Evolutionary conservation across 2,113 vertebrate genomes (phyloP).

Genomic region (Phyllostomus hastatus): DNA sequence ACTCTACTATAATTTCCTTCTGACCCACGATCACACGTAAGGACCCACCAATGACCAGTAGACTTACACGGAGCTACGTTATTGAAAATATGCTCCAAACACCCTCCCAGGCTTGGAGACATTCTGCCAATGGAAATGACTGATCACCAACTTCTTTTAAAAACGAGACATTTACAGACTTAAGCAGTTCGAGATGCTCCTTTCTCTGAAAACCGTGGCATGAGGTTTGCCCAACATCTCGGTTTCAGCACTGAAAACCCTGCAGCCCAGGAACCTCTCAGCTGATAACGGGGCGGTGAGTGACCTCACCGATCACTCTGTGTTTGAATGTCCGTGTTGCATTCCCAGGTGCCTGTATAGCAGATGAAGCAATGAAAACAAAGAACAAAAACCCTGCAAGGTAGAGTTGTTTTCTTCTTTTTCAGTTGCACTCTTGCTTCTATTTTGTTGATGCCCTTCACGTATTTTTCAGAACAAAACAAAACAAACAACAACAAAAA

Average conservation of each 20-base stretch:
- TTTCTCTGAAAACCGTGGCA: background rate
- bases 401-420: background rate
- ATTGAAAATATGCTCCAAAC: background rate
- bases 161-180: background rate
- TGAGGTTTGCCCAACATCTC: background rate
- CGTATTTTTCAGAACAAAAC: background rate
- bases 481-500: background rate
- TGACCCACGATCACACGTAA: background rate
- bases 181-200: background rate
- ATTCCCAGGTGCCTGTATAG: background rate
- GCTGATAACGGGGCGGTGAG: background rate
- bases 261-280: background rate
- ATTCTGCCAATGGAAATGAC: background rate
- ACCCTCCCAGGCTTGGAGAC: background rate
- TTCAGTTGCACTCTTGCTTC: background rate
- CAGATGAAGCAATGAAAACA: background rate
- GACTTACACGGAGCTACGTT: background rate
- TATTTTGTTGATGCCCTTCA: background rate
- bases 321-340: background rate
- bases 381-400: background rate
- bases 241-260: background rate
- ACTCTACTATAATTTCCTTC: background rate
- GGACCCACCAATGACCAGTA: background rate
- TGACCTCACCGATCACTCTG: background rate
- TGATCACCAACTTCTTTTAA: background rate